A percentile compares a stretch with the other conserved stretches of the same genome.
These are phyloP conservation scores for Chaetodon trifascialis DNA, from an alignment of 2,113 vertebrate species.

Conservation along the genomic window DNA sequence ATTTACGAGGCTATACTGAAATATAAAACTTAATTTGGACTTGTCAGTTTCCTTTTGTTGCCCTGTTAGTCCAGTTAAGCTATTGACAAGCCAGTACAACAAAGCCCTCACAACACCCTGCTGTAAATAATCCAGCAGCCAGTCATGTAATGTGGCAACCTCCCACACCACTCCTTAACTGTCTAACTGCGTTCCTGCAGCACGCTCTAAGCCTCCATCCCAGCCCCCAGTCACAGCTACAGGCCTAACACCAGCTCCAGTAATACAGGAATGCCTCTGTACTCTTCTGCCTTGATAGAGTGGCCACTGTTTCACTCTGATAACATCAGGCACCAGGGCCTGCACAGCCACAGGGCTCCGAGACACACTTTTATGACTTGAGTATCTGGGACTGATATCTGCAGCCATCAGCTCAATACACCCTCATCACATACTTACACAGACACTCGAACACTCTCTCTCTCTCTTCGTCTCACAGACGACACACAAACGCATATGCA, in stretches of 20 bases:
- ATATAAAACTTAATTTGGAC: slow-evolving; percentile 29
- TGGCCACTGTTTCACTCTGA: slow-evolving; percentile 77
- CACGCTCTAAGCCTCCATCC: neutral
- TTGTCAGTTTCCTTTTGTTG: slow-evolving; percentile 29
- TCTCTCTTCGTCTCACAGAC: slow-evolving; percentile 26
- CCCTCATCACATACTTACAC: slow-evolving; percentile 69
- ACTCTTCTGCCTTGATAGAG: slow-evolving; percentile 75
- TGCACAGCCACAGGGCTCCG: slow-evolving; percentile 75
- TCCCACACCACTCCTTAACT: slow-evolving; percentile 52
- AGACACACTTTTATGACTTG: slow-evolving; percentile 83
- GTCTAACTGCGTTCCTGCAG: slow-evolving; percentile 31
- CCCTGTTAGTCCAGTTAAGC: slow-evolving; percentile 19
- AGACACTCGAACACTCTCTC: slow-evolving; percentile 55
- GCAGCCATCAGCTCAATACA: slow-evolving; percentile 77
- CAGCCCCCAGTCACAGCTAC: slow-evolving; percentile 31
- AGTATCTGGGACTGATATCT: slow-evolving; percentile 79
- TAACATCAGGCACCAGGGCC: slow-evolving; percentile 85
- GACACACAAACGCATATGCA: slow-evolving; percentile 25
- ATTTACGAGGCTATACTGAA: slow-evolving; percentile 32
- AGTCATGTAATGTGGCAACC: slow-evolving; percentile 45
- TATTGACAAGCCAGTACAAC: slow-evolving; percentile 28
- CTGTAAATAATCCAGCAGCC: slow-evolving; percentile 63
- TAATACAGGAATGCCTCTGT: slow-evolving; percentile 79
- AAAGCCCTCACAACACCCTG: slow-evolving; percentile 45
- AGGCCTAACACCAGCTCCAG: slow-evolving; percentile 52